phyloP scores from a whole-genome alignment of 2,797 vertebrate genomes.

The Cichlasoma orientale region DNA sequence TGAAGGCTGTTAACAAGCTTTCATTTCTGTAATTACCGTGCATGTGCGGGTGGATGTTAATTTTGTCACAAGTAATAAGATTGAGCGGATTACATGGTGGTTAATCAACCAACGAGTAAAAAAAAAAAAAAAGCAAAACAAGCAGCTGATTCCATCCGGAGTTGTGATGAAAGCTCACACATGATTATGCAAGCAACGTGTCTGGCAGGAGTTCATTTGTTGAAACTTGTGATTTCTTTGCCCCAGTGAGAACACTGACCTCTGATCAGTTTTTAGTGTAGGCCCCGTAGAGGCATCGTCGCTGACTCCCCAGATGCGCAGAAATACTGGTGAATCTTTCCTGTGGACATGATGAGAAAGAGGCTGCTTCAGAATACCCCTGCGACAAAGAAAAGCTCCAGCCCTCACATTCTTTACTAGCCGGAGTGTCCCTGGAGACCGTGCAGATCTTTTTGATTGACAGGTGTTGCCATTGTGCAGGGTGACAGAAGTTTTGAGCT shows the following conservation, averaged over 20 bases:
- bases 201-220: constrained; percentile 32
- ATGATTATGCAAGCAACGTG: constrained; percentile 28
- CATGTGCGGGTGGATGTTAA: constrained; percentile 23
- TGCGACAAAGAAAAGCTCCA: constrained; percentile 60
- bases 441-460: constrained; percentile 58
- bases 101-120: constrained; percentile 39
- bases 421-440: constrained; percentile 60
- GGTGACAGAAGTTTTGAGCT: constrained; percentile 42
- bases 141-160: constrained; percentile 23
- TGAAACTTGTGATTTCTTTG: not conserved
- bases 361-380: constrained; percentile 34
- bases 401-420: constrained; percentile 60
- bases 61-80: constrained; percentile 18
- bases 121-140: not conserved
- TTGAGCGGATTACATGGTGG: constrained; percentile 27
- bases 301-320: not conserved
- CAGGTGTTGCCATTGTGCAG: constrained; percentile 54
- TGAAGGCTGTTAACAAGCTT: constrained; percentile 45
- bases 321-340: constrained; percentile 41
- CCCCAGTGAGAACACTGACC: not conserved
- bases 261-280: not conserved
- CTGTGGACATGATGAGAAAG: constrained; percentile 37
- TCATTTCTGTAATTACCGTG: constrained; percentile 35
- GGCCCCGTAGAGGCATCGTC: not conserved
- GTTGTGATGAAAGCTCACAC: constrained; percentile 32